Evolutionary conservation across 1,140 invertebrate genomes (phyloP).

Genomic region (Fopius arisanus): DNA sequence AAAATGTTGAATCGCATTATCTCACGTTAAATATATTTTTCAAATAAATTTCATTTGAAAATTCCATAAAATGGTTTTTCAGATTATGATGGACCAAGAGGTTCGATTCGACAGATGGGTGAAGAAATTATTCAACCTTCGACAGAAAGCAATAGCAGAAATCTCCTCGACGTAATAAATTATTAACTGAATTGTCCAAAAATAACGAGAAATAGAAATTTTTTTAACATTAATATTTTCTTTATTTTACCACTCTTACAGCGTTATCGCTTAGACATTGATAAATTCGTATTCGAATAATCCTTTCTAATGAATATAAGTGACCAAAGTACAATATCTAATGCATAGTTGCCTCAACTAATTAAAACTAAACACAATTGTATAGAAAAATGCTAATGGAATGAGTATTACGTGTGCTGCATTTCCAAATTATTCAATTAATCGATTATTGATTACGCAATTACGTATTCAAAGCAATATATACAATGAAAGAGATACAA

Average conservation of each 20-base stretch:
- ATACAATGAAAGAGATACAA: conserved; percentile 1
- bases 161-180: conserved; percentile 39
- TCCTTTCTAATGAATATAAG: neutral
- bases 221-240: conserved; percentile 31
- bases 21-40: neutral
- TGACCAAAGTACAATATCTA: neutral
- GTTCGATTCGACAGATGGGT: conserved; percentile 63
- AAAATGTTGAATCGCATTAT: neutral
- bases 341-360: neutral
- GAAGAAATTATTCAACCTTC: conserved; percentile 60
- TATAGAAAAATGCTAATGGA: neutral
- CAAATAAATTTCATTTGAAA: neutral
- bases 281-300: conserved; percentile 28
- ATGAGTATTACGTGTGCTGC: neutral
- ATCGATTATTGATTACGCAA: neutral
- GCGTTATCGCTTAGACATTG: conserved; percentile 31
- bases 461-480: neutral
- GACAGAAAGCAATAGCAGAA: conserved; percentile 60
- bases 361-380: neutral
- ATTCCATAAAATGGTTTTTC: conserved; percentile 18
- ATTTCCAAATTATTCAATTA: neutral
- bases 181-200: neutral
- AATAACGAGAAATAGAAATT: neutral
- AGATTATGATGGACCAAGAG: conserved; percentile 61
- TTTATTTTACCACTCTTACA: conserved; percentile 44